Evolutionary conservation across 1,140 invertebrate species (phyloP), one percentile per base, ranked within the genome.

Genomic region (Mylabris phalerata): DNA sequence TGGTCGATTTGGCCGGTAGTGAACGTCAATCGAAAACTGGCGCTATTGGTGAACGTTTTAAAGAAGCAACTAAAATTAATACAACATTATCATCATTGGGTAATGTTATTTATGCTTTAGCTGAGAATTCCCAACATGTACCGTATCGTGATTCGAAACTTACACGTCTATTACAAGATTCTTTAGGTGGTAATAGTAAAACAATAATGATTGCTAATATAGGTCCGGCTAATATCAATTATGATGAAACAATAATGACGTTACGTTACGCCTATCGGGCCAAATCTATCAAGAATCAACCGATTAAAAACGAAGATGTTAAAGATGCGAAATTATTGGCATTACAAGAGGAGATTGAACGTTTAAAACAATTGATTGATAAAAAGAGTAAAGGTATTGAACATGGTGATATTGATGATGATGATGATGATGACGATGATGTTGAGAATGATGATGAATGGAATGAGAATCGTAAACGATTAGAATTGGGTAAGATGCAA

Each of bases 171-270:
- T 77, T 98, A 47, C 93, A 97, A 79, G 93, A 97, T 78, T 96
- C 93, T 0, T 77, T 97, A 9, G 94, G 94, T 60, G 94, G 94
- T 7, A 98, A 98, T 80, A 92, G 93, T 43, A 95, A 93, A 75
- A 98, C 94, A 9, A 89, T 97, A 39, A 98, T 98, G 94, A 91
- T 98, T 27, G 94, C 95, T 11, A 96, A 95, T 75, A 90, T 98
- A 67, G 94, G 94, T 5, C 95, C 95, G n/a, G 93, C 95, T 4
- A 87, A 84, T 65, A 95, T 92, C 76, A 98, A 98, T 77, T 95
- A 91, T 75, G 95, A 98, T 69, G 95, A 98, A 80, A 95, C 93
- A 25, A 78, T 97, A 56, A 93, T 89, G 9, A 98, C 94, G 3
- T 77, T 98, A 52, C 79, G 94, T 19, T 98, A 98, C 74, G 92